Conservation (phyloP, 2,113 vertebrate genomes). For the Aegypius monachus region DNA sequence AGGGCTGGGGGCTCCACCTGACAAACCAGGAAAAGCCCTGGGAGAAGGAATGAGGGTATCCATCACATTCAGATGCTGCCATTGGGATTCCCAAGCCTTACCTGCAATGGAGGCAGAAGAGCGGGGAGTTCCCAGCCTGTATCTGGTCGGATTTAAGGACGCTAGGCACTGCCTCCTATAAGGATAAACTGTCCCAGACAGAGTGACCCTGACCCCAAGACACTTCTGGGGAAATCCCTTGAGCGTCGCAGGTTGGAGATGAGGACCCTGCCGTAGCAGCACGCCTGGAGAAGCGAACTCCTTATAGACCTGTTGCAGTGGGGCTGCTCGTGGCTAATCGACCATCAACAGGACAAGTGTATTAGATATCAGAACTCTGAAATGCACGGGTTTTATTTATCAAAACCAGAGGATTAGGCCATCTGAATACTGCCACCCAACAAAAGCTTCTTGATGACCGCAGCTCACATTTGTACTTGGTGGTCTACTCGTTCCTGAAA, state of each 20-base stretch:
- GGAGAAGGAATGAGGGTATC: background rate
- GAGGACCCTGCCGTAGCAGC: background rate
- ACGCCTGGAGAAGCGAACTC: background rate
- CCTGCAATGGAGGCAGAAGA: rapidly evolving
- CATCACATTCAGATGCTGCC: background rate
- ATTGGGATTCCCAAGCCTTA: background rate
- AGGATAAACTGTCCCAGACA: background rate
- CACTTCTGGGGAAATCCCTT: background rate
- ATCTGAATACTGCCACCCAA: background rate
- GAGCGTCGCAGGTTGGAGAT: background rate
- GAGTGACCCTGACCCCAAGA: background rate
- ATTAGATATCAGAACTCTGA: background rate
- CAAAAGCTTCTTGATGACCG: background rate
- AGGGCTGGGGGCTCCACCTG: background rate
- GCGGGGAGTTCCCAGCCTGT: background rate
- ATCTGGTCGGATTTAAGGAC: background rate
- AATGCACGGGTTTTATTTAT: background rate
- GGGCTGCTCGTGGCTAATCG: background rate
- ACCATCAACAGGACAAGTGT: background rate
- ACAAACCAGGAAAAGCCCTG: background rate
- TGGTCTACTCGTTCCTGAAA: background rate
- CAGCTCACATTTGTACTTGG: background rate
- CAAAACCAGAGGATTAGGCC: background rate
- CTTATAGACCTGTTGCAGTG: background rate
- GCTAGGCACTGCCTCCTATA: background rate